Percentiles rank a stretch among this genome's conserved stretches.
Conservation (phyloP, 2,797 vertebrate species). For the Trematomus bernacchii region DNA sequence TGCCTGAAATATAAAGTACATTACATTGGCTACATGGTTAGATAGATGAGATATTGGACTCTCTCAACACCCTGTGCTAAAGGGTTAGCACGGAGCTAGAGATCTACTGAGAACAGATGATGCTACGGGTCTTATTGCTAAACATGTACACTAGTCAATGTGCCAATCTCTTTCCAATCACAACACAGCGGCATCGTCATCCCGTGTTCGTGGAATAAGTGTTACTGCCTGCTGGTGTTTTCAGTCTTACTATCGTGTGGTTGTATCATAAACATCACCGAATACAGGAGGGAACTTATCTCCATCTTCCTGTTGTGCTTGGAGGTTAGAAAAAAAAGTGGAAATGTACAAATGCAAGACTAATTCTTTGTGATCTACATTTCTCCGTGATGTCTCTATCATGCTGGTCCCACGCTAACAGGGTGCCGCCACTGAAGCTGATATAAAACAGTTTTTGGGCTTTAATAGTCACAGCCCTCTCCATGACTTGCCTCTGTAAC, state of each 20-base stretch:
- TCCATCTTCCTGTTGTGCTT: slow-evolving; percentile 54
- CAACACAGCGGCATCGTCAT: not conserved
- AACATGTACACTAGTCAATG: not conserved
- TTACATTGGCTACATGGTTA: not conserved
- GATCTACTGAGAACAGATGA: not conserved
- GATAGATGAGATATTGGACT: not conserved
- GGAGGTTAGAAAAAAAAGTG: not conserved
- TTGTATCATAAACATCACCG: not conserved
- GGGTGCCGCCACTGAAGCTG: slow-evolving; percentile 55
- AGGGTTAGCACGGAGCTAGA: slow-evolving; percentile 10
- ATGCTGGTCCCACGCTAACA: slow-evolving; percentile 49
- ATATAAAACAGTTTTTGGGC: slow-evolving; percentile 50
- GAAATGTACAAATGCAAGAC: slow-evolving; percentile 20
- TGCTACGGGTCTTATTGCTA: not conserved
- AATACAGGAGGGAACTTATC: slow-evolving; percentile 8
- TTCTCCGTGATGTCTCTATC: slow-evolving; percentile 47
- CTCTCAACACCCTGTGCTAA: slow-evolving; percentile 11
- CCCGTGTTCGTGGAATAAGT: not conserved
- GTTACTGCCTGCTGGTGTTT: slow-evolving; percentile 2
- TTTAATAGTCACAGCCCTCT: slow-evolving; percentile 42
- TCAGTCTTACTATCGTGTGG: not conserved
- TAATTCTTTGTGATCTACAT: slow-evolving; percentile 45
- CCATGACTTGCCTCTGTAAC: slow-evolving; percentile 53
- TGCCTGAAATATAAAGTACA: not conserved
- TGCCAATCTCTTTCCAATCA: not conserved